Conservation (phyloP, 2,888 invertebrate species). For the Megamerina dolium region DNA sequence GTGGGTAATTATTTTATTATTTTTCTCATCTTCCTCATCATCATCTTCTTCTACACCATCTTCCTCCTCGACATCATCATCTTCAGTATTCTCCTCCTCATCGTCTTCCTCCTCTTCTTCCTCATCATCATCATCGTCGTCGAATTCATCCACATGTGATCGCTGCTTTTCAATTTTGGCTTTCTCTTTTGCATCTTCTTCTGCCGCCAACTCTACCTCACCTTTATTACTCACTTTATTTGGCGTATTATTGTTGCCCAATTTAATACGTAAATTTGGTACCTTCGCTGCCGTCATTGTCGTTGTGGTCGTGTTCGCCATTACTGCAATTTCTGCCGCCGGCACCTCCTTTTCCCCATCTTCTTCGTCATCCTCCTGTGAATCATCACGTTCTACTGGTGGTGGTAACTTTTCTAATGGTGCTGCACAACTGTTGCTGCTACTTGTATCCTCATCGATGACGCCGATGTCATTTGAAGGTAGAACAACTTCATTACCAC, state of each 20-base stretch:
- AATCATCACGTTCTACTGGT: conserved; percentile 49
- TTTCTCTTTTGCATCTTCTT: conserved; percentile 16
- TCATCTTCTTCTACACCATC: conserved; percentile 27
- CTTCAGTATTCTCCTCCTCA: conserved; percentile 20
- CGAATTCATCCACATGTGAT: not conserved
- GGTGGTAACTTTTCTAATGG: conserved; percentile 28
- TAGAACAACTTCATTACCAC: conserved; percentile 62
- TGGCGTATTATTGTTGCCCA: conserved; percentile 23
- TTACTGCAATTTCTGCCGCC: too few species aligned
- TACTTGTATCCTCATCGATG: conserved; percentile 62
- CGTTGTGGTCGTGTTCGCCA: too few species aligned
- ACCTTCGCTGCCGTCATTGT: conserved; percentile 49
- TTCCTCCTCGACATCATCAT: conserved; percentile 20
- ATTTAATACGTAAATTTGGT: conserved; percentile 46
- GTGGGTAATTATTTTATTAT: conserved; percentile 8
- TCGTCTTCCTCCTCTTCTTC: conserved; percentile 5
- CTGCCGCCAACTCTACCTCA: conserved; percentile 25
- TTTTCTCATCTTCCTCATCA: conserved; percentile 27
- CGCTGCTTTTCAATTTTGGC: conserved; percentile 2
- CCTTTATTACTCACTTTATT: conserved; percentile 17
- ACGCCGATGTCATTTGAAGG: conserved; percentile 53
- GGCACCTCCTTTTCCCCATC: too few species aligned
- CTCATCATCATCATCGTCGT: not conserved
- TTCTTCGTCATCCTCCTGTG: conserved; percentile 53
- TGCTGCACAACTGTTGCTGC: conserved; percentile 50